Evolutionary conservation across 2,888 invertebrate species (phyloP), one percentile per base, ranked within the genome.

Genomic region (Orthosia gothica): DNA sequence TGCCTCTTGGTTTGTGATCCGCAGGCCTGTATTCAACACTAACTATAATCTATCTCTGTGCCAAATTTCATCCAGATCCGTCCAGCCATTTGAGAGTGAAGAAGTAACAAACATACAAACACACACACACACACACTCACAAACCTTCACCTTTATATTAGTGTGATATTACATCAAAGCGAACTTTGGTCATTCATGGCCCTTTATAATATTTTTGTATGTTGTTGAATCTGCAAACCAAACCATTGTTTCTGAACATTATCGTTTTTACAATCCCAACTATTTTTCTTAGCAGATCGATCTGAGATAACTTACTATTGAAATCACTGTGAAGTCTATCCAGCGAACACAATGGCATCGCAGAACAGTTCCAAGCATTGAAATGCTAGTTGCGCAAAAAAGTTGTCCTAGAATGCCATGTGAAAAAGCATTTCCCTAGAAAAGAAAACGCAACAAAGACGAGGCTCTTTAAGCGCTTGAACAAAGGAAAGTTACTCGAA

Each of bases 241-340:
- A 16, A 58, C 23, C 26, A 70, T 49, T 77, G 71, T 77, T 78
- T 73, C 58, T 59, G 32, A 54, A 66, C 58, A 54, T 55, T 50
- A 32, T 75, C 45, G 45, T 55, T 63, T 49, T 57, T 40, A 68
- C 23, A n/a, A 40, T 20, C n/a, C 15, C 15, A 26, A 73, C 16
- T 77, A 59, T 62, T 74, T 77, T 79, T 66, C 70, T 70, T 26
- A 61, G 40, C 58, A 69, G 66, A 82, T 72, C 70, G 79, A 20
- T 71, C 74, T 47, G 40, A 71, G 74, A 82, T 79, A 79, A 79
- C 83, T 74, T 70, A 63, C 74, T 67, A 82, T 82, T 82, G 79
- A 82, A 71, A 82, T 82, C 81, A 74, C 70, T 15, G 59, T 66
- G 68, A 82, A 69, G 79, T 66, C 74, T 82, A 71, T 82, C 82